Evolutionary conservation across 2,113 vertebrate genomes (phyloP).

Genomic region (Tautogolabrus adspersus): DNA sequence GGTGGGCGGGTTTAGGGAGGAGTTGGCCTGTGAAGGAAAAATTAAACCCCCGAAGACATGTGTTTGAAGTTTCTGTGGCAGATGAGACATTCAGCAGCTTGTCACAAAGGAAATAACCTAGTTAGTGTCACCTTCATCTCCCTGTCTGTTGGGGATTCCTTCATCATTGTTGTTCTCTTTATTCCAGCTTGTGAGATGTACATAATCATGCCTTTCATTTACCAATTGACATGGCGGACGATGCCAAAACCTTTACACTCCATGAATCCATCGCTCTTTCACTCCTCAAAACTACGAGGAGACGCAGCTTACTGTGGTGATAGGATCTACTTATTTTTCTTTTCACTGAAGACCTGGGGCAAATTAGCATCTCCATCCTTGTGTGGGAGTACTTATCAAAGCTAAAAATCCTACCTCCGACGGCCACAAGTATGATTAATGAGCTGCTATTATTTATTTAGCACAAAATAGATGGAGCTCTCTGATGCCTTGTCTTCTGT

Average conservation of each 20-base stretch:
- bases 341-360: conserved; percentile 43
- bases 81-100: conserved; percentile 33
- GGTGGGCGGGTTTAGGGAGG: conserved; percentile 26
- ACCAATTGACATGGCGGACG: conserved; percentile 7
- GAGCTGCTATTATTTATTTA: conserved; percentile 75
- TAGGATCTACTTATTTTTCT: conserved; percentile 39
- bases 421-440: conserved; percentile 64
- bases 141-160: conserved; percentile 32
- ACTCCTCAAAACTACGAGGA: background rate
- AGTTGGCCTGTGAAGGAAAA: conserved; percentile 31
- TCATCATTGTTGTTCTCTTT: conserved; percentile 46
- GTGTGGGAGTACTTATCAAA: conserved; percentile 57
- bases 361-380: conserved; percentile 61
- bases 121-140: conserved; percentile 67
- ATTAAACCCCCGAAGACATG: conserved; percentile 36
- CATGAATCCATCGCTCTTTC: background rate
- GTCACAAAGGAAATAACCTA: conserved; percentile 53
- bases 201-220: conserved; percentile 48
- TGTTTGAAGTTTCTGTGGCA: conserved; percentile 56
- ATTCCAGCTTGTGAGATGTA: conserved; percentile 41
- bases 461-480: conserved; percentile 40
- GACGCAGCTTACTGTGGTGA: background rate
- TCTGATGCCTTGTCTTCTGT: conserved; percentile 50
- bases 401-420: conserved; percentile 23
- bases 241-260: conserved; percentile 8